Base-by-base conservation (phyloP, 2,888 invertebrate genomes). In the Seira sanloemensis region DNA sequence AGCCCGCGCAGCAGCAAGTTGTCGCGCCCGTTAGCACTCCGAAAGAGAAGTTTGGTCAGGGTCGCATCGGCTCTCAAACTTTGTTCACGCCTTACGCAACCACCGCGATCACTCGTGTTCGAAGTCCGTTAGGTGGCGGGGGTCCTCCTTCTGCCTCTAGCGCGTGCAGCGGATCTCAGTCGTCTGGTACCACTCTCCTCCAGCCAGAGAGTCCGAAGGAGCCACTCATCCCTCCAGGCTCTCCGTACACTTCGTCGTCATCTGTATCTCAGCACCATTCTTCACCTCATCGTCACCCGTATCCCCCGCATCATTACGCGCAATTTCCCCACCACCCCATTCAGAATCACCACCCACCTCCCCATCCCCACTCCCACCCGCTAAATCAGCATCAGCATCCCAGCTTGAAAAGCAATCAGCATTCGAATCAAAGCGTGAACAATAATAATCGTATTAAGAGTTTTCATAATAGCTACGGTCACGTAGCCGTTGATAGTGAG, bases 61-160 rank as follows among this genome's bases (percentile, higher is more conserved):
- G 86, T 67, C 86, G 85, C 16, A 69, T 83, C 23, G 88, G 75
- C 7, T 84, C 89, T 7, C 88, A 88, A 66, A 88, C 87, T 12
- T 79, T 88, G 66, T 88, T 88, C 62, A 89, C 88, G n/a, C 89
- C 89, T 0, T 88, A 89, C 74, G 89, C 89, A 18, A 88, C 88
- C 9, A 89, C 84, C 62, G 86, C 88, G 62, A 89, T 87, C 26
- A 89, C 89, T 12, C 75, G 88, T 46, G 88, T 88, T 7, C 81
- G 84, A 37, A 88, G 88, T 21, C 89, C 89, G 23, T 73, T 86
- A 66, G 73, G 86, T 65, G 81, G 80, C 5, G 81, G 81, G 12
- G 81, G 78, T 26, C 74, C 77, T 24, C 77, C 77, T 9, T 69
- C 85, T 2, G 78, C 66, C 24, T 72, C 72, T 50, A 54, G 72